Evolutionary conservation across 1,140 invertebrate species (phyloP), one percentile per base, ranked within the genome.

Genomic region (Lordiphosa mommai): DNA sequence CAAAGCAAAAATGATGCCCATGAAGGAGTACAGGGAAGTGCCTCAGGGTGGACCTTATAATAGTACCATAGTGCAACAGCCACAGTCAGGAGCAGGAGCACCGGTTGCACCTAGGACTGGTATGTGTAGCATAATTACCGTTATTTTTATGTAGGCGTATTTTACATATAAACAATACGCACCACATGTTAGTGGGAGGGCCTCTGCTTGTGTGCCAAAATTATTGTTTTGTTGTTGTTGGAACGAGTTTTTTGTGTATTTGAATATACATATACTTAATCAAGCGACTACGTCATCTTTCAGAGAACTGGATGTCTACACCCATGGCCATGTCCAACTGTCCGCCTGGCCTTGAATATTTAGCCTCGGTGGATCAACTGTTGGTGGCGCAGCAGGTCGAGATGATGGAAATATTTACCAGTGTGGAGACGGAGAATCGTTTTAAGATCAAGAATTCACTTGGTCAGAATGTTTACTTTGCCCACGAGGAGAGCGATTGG

Each of bases 291-390:
- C 23, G 23, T 27, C 23, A 27, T 27, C 23, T 68, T 58, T 20
- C 47, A 60, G 77, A 63, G 2, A 53, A 70, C 41, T 84, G 77
- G 77, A 84, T 84, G 77, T 76, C 72, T 16, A 84, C 85, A 69
- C 77, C 91, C 67, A 93, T 91, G 85, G 68, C 72, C 16, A 79
- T 61, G 50, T 90, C 88, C 90, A 95, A 93, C 87, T 97, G 94
- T 90, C 96, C 95, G 17, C 94, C 92, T 72, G 97, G 96, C 52
- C 93, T 98, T 90, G 96, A 97, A 91, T 98, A 96, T 91, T 92
- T 98, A 89, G 95, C 94, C 80, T 92, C 92, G 91, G 92, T 97
- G 91, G 96, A 98, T 89, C 93, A 95, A 64, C 89, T 98, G 12
- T 89, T 97, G 47, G 91, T 98, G 5, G 93, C 96, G 68, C 96